These are phyloP conservation scores for Luscinia luscinia DNA, from an alignment of 2,797 vertebrate species.

Conservation along the genomic window DNA sequence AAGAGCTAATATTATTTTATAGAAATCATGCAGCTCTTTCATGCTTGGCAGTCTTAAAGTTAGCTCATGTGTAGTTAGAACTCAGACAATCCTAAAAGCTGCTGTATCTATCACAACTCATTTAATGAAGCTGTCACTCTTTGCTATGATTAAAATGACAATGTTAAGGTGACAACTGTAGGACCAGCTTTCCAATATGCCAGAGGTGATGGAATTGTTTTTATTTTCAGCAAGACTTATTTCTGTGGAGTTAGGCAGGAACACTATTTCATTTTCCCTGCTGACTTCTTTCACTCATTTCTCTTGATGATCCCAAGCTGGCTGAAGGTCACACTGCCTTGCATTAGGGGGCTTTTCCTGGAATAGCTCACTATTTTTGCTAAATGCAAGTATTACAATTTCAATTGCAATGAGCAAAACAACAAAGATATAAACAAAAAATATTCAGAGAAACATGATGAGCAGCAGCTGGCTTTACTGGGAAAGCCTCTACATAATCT, in stretches of 20 bases:
- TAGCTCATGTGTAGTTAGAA: neutral
- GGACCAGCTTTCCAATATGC: neutral
- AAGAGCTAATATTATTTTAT: neutral
- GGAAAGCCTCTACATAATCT: neutral
- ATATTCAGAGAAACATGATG: neutral
- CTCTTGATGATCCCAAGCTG: neutral
- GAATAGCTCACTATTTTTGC: neutral
- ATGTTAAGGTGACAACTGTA: neutral
- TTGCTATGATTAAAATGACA: neutral
- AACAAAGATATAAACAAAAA: neutral
- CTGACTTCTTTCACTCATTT: neutral
- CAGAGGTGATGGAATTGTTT: neutral
- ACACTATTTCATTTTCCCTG: neutral
- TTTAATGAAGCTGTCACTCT: neutral
- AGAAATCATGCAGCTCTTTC: neutral
- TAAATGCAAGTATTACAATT: neutral
- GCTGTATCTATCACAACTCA: neutral
- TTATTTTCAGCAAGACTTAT: neutral
- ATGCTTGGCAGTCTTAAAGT: neutral
- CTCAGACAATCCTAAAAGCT: neutral
- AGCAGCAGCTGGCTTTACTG: neutral
- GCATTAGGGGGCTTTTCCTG: neutral
- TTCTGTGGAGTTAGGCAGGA: neutral
- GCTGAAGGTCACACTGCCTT: neutral
- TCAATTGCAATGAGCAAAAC: neutral